A percentile compares a stretch with the other conserved stretches of the same genome.
Conservation (phyloP, 2,888 invertebrate genomes). For the Leucoptera coffeella region DNA sequence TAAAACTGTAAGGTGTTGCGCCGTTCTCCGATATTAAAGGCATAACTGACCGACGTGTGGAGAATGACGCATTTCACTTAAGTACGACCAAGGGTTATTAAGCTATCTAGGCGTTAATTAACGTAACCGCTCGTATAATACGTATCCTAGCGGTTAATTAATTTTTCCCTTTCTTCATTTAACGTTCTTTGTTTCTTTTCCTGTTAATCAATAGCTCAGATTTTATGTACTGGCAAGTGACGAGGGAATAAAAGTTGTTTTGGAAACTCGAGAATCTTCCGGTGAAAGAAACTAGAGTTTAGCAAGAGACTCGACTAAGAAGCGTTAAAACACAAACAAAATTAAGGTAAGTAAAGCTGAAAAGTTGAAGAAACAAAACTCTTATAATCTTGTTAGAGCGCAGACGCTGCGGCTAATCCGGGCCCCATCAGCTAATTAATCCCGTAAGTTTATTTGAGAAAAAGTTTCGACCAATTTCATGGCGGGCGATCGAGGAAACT, state of each 20-base stretch:
- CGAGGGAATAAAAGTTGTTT: no score
- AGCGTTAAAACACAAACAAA: constrained; percentile 22
- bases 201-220: no score
- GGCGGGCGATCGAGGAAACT: constrained; percentile 28
- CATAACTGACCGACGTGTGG: no score
- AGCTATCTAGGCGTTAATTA: constrained; percentile 36
- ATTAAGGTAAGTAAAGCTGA: constrained; percentile 42
- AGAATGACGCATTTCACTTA: constrained; percentile 34
- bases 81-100: constrained; percentile 24
- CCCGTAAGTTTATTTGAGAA: constrained; percentile 10
- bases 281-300: no score
- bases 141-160: constrained; percentile 22
- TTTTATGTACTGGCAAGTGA: no score
- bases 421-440: constrained; percentile 51
- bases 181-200: no score
- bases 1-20: no score
- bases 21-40: no score
- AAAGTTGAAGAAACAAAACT: constrained; percentile 43
- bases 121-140: constrained; percentile 13
- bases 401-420: constrained; percentile 38
- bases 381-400: constrained; percentile 47
- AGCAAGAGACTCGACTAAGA: no score
- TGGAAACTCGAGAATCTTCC: no score
- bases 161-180: constrained; percentile 21
- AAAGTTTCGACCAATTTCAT: constrained; percentile 48